Evolutionary conservation across 2,888 invertebrate genomes (phyloP).

Genomic region (Drosophila limbata): DNA sequence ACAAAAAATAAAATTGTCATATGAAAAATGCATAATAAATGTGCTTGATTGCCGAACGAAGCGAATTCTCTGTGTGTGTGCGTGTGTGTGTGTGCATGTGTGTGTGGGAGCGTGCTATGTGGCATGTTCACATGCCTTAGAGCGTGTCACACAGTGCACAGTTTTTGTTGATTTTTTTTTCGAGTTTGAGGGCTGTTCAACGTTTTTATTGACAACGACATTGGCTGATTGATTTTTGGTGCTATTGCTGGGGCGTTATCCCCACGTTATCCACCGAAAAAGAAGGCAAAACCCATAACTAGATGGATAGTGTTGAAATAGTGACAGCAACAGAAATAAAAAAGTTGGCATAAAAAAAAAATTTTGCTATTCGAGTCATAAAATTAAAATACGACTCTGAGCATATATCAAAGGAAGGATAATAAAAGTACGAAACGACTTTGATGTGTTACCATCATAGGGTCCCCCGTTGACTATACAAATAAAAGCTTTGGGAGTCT

Average conservation of each 20-base stretch:
- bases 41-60: slow-evolving; percentile 65
- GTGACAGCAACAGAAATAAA: slow-evolving; percentile 43
- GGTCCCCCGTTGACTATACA: slow-evolving; percentile 3
- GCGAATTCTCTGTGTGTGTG: slow-evolving; percentile 11
- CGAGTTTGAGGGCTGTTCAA: slow-evolving; percentile 4
- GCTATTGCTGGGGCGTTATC: slow-evolving; percentile 53
- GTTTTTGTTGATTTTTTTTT: slow-evolving; percentile 17
- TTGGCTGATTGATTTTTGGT: slow-evolving; percentile 68
- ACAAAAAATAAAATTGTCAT: slow-evolving; percentile 63
- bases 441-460: slow-evolving; percentile 45
- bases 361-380: slow-evolving; percentile 41
- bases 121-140: slow-evolving; percentile 60
- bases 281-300: slow-evolving; percentile 6
- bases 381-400: slow-evolving; percentile 40
- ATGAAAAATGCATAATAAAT: slow-evolving; percentile 81
- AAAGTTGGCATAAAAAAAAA: slow-evolving; percentile 20
- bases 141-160: slow-evolving; percentile 28
- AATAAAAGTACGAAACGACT: slow-evolving; percentile 42
- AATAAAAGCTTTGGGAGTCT: slow-evolving; percentile 11
- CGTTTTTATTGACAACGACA: slow-evolving; percentile 56
- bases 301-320: slow-evolving; percentile 41
- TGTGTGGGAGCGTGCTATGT: slow-evolving; percentile 21
- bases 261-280: slow-evolving; percentile 5
- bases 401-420: slow-evolving; percentile 29
- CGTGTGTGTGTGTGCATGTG: slow-evolving; percentile 13